Conservation (phyloP, 2,888 invertebrate species). For the Diarsia mendica region DNA sequence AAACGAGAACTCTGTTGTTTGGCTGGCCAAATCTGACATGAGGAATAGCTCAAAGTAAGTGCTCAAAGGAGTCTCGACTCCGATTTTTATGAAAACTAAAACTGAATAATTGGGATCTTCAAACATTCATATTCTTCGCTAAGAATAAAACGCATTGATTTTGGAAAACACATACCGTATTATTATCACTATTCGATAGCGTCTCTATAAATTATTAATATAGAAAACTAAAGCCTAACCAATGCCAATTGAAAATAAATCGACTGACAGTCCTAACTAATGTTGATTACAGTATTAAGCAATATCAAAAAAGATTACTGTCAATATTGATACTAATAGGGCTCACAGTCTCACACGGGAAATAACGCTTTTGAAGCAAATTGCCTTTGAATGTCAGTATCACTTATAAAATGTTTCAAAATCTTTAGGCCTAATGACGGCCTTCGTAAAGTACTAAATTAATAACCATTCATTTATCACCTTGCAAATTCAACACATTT, state of each 20-base stretch:
- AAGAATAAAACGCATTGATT: background rate
- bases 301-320: constrained; percentile 26
- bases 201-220: no score
- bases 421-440: constrained; percentile 53
- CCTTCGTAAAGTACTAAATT: constrained; percentile 56
- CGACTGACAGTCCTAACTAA: constrained; percentile 4
- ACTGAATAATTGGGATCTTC: background rate
- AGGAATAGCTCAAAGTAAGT: no score
- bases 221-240: background rate
- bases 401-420: constrained; percentile 46
- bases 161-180: no score
- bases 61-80: background rate
- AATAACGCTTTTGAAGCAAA: constrained; percentile 30
- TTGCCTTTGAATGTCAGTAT: constrained; percentile 52
- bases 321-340: constrained; percentile 31
- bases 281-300: constrained; percentile 25
- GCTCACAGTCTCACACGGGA: constrained; percentile 36
- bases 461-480: constrained; percentile 62
- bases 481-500: constrained; percentile 43
- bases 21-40: no score
- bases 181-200: no score
- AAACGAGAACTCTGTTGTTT: no score
- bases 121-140: background rate
- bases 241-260: background rate
- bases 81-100: background rate